Evolutionary conservation across 2,888 invertebrate genomes (phyloP).

Genomic region (Neoitamus cyanurus): DNA sequence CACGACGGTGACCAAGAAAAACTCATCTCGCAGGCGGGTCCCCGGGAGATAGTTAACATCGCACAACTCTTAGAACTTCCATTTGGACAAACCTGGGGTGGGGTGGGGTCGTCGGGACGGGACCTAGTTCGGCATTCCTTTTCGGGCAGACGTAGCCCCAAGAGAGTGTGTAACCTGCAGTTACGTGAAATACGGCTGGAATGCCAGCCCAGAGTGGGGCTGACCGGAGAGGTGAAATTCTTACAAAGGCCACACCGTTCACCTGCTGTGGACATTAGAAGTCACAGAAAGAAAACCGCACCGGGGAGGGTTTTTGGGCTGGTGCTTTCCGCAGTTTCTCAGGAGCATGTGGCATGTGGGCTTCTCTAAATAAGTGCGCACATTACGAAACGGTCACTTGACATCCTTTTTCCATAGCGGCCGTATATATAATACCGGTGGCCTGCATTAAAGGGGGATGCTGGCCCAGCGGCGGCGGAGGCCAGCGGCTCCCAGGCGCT

Average conservation of each 20-base stretch:
- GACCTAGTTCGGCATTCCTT: neutral
- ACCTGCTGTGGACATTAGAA: constrained; percentile 20
- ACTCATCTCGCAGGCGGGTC: neutral
- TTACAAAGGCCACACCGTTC: neutral
- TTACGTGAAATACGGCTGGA: neutral
- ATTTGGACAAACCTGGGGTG: constrained; percentile 4
- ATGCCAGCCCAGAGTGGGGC: neutral
- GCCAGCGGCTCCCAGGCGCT: neutral
- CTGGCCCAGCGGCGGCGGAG: neutral
- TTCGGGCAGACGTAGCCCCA: neutral
- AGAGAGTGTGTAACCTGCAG: neutral
- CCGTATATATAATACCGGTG: neutral
- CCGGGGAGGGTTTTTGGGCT: neutral
- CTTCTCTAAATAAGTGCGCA: constrained; percentile 7
- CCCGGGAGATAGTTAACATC: constrained; percentile 25
- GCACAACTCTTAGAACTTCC: neutral
- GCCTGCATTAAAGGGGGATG: neutral
- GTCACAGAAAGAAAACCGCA: neutral
- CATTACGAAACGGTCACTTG: neutral
- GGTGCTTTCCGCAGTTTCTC: neutral
- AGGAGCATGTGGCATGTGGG: neutral
- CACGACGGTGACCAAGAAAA: neutral
- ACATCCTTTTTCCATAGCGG: neutral
- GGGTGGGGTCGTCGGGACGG: neutral
- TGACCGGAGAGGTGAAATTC: neutral